phyloP scores from a whole-genome alignment of 53 echinoderm and acorn worm species.

The Apostichopus leukothele region DNA sequence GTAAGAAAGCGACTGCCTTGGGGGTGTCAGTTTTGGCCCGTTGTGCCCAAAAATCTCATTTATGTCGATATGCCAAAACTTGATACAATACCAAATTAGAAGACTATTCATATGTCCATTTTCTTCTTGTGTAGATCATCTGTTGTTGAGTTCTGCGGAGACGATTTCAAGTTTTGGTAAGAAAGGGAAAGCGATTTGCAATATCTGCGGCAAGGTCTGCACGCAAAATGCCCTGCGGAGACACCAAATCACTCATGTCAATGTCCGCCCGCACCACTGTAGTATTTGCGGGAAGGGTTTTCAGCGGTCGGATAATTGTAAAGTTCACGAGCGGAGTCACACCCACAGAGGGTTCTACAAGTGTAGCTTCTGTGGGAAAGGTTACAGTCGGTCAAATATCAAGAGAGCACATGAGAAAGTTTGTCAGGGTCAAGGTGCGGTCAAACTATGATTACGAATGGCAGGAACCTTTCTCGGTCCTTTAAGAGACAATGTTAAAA shows the following conservation, averaged over 20 bases:
- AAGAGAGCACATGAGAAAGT: conserved; percentile 22
- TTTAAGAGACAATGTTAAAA: no score
- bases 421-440: neutral
- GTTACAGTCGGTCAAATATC: conserved; percentile 25
- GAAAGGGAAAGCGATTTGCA: conserved; percentile 17
- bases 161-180: neutral
- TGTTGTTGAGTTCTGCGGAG: neutral
- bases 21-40: no score
- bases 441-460: no score
- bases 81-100: neutral
- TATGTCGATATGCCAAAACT: no score
- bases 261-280: conserved; percentile 17
- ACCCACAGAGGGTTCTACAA: conserved; percentile 41
- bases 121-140: conserved; percentile 30
- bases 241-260: conserved; percentile 9
- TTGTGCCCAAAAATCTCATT: no score
- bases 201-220: conserved; percentile 27
- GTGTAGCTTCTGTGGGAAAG: conserved; percentile 35
- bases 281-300: conserved; percentile 32
- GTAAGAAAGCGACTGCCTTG: no score
- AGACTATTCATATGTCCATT: conserved; percentile 6
- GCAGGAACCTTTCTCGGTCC: no score
- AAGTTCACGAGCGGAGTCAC: conserved; percentile 29
- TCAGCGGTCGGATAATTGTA: conserved; percentile 30
- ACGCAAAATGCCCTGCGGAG: conserved; percentile 2